Percentiles rank a stretch among this genome's conserved stretches.
phyloP scores from a whole-genome alignment of 2,113 vertebrate genomes.

The Hemichromis elongatus region DNA sequence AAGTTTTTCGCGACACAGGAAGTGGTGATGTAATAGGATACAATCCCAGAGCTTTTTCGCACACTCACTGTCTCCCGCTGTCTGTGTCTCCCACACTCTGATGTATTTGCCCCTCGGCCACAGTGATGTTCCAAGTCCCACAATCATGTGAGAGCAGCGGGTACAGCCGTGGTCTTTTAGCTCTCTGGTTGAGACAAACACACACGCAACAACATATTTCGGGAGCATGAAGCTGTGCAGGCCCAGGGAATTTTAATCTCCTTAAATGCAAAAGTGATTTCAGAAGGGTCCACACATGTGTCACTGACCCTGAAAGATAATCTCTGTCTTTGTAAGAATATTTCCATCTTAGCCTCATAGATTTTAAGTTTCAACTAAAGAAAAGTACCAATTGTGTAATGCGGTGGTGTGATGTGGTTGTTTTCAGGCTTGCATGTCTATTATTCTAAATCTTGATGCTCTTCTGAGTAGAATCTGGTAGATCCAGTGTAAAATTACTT shows the following conservation, averaged over 20 bases:
- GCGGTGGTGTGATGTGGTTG: too few relatives aligned
- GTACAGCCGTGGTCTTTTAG: background rate
- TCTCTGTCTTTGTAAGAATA: background rate
- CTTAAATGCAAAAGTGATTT: background rate
- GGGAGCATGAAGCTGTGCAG: background rate
- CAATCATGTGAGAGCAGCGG: slow-evolving; percentile 18
- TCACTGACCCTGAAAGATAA: background rate
- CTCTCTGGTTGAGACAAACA: background rate
- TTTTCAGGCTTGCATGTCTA: background rate
- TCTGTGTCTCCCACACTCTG: slow-evolving; percentile 9
- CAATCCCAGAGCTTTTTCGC: slow-evolving; percentile 39
- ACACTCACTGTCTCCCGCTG: slow-evolving; percentile 25
- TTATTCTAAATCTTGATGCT: background rate
- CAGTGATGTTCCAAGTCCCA: background rate
- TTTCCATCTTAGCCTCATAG: background rate
- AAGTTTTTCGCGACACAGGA: slow-evolving; percentile 46
- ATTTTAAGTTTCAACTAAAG: background rate
- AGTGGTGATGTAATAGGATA: slow-evolving; percentile 60
- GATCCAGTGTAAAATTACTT: background rate
- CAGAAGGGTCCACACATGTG: background rate
- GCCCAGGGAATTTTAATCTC: background rate
- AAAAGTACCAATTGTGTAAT: background rate
- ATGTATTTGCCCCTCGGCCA: slow-evolving; percentile 24
- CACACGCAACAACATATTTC: background rate
- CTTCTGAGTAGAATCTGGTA: background rate